Percentiles rank a stretch among this genome's conserved stretches.
phyloP scores from a whole-genome alignment of 2,113 vertebrate genomes.

The Aptenodytes patagonicus region DNA sequence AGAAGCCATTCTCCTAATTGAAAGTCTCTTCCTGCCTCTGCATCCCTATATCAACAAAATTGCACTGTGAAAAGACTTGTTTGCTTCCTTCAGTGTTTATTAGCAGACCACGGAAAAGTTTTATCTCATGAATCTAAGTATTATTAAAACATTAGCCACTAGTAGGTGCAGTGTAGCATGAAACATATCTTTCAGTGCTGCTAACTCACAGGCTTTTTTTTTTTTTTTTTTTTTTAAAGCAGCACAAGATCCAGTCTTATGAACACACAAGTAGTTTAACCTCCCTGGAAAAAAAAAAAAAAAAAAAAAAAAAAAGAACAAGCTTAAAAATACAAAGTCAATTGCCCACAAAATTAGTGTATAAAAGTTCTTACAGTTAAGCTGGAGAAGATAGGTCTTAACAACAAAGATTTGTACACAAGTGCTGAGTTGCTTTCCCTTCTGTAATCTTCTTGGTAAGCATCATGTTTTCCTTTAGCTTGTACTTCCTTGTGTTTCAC shows the following conservation, averaged over 20 bases:
- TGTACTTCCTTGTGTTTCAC: neutral
- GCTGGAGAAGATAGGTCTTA: neutral
- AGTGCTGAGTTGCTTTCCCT: neutral
- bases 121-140: neutral
- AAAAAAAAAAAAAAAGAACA: neutral
- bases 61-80: neutral
- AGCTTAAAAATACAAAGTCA: neutral
- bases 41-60: neutral
- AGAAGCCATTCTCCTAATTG: neutral
- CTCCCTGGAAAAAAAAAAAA: rapidly evolving
- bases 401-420: neutral
- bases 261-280: neutral
- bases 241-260: neutral
- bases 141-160: neutral
- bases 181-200: neutral
- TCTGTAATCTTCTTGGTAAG: neutral
- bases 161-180: neutral
- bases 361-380: neutral
- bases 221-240: too few species aligned
- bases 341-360: rapidly evolving
- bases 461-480: neutral
- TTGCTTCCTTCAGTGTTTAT: neutral
- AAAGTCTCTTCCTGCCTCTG: neutral
- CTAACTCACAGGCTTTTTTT: neutral
- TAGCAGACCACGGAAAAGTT: neutral